Evolutionary conservation across 2,888 invertebrate genomes (phyloP), one percentile per base, ranked within the genome.

Genomic region (Agrenia bidenticulata): DNA sequence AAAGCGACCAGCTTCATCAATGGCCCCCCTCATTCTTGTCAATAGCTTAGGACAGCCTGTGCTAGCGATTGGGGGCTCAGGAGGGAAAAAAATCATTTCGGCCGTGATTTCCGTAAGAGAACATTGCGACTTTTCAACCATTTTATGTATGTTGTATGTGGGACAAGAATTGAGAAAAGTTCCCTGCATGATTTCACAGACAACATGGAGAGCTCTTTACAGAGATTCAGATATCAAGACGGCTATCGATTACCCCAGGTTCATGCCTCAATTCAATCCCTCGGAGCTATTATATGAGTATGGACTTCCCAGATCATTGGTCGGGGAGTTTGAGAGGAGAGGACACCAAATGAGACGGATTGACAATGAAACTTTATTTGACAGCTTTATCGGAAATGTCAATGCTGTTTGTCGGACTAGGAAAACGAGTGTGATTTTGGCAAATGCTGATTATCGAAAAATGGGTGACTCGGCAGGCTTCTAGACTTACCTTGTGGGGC

Each of bases 1-100:
- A 67, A 85, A 84, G 74, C 77, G 83, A 39, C 84, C 85, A 1
- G 79, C 84, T 76, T 84, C 84, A 1, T 83, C 83, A 51, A 85
- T 84, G 83, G 79, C 80, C 65, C 85, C 85, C 0, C 75, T 82
- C 26, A 79, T 85, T 9, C 77, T 85, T 42, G 78, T 81, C 13
- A 80, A 83, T 70, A 77, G 76, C 17, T 68, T 76, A 23, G 75
- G 77, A 15, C 77, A 80, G 41, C 82, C 83, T 0, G 77, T 78
- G 39, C 77, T 82, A 67, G 81, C 82, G 1, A 78, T 81, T 9
- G 84, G 84, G 2, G 84, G 82, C 1, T 81, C 84, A 4, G 84
- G 84, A 4, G 84, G 84, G 0, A 79, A 81, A 0, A 78, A 79
- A 61, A 84, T 84, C 73, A 81, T 82, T n/a, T 81, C 83, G 1